phyloP scores from a whole-genome alignment of 2,888 invertebrate genomes.

The Linnaemya vulpina region DNA sequence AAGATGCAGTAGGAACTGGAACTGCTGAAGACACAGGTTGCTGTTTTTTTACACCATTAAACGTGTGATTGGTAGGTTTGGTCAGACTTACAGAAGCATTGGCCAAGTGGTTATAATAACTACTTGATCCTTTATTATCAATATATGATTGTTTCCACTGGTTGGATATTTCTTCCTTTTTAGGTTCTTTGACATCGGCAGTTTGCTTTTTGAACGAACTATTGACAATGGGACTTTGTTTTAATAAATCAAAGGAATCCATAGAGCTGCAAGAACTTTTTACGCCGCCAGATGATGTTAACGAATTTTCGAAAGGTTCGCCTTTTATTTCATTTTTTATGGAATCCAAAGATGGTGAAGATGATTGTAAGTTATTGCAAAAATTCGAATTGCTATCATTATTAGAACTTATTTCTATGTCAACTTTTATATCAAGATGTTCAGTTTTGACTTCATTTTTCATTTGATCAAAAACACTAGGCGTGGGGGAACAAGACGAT shows the following conservation, averaged over 20 bases:
- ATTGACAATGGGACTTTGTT: slow-evolving; percentile 74
- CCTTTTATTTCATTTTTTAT: slow-evolving; percentile 80
- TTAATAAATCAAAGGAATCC: slow-evolving; percentile 79
- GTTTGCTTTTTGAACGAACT: slow-evolving; percentile 45
- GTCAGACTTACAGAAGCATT: slow-evolving; percentile 42
- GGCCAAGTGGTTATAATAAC: slow-evolving; percentile 61
- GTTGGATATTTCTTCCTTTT: slow-evolving; percentile 58
- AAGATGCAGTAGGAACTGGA: slow-evolving; percentile 1
- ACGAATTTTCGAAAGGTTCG: slow-evolving; percentile 75
- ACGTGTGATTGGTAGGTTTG: slow-evolving; percentile 44
- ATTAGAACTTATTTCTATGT: slow-evolving; percentile 26
- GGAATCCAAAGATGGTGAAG: slow-evolving; percentile 62
- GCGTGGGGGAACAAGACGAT: slow-evolving; percentile 28
- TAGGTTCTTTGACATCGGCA: slow-evolving; percentile 41
- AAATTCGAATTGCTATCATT: slow-evolving; percentile 61
- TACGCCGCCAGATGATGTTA: slow-evolving; percentile 38
- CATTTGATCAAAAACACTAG: slow-evolving; percentile 55
- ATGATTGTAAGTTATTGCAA: slow-evolving; percentile 57
- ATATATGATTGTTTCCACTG: slow-evolving; percentile 56
- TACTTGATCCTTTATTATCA: slow-evolving; percentile 60
- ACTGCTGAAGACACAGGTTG: neutral
- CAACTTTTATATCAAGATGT: slow-evolving; percentile 44
- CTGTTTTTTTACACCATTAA: slow-evolving; percentile 63
- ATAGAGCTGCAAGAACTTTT: slow-evolving; percentile 71
- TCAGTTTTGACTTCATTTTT: slow-evolving; percentile 68